A percentile compares a stretch with the other conserved stretches of the same genome.
phyloP scores from a whole-genome alignment of 1,140 invertebrate species.

The Bombus cullumanus region DNA sequence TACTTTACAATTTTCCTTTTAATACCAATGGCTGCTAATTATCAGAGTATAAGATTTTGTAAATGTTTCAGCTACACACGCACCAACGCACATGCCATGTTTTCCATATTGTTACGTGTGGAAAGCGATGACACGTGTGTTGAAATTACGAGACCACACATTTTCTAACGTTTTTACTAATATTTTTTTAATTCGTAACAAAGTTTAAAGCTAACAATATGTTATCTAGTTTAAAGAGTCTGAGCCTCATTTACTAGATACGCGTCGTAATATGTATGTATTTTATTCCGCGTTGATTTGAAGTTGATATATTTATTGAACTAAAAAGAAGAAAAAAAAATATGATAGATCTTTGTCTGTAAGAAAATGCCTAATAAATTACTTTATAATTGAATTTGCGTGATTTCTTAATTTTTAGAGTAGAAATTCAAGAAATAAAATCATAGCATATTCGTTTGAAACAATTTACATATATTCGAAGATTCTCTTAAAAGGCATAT shows the following conservation, averaged over 20 bases:
- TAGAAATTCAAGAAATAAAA: not conserved
- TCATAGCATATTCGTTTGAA: not conserved
- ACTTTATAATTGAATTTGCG: not conserved
- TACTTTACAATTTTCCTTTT: not conserved
- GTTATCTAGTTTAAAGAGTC: not conserved
- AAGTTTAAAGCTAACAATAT: not conserved
- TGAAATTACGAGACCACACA: conserved; percentile 9
- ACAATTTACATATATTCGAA: conserved; percentile 46
- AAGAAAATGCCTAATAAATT: conserved; percentile 36
- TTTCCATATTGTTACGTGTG: conserved; percentile 12
- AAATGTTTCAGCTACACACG: not conserved
- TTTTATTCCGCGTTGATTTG: not conserved
- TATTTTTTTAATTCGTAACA: conserved; percentile 22
- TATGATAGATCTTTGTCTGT: conserved; percentile 4
- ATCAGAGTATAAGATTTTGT: not conserved
- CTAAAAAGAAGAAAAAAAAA: not conserved
- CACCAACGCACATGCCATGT: not conserved
- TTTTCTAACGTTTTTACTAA: conserved; percentile 37
- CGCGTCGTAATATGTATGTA: not conserved
- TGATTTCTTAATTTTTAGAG: not conserved
- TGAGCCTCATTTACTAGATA: not conserved
- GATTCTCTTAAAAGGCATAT: conserved; percentile 41
- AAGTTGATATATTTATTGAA: conserved; percentile 19
- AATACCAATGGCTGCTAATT: not conserved
- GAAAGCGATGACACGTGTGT: not conserved